Conservation (phyloP, 2,888 invertebrate species). For the Stenoptilia bipunctidactyla region DNA sequence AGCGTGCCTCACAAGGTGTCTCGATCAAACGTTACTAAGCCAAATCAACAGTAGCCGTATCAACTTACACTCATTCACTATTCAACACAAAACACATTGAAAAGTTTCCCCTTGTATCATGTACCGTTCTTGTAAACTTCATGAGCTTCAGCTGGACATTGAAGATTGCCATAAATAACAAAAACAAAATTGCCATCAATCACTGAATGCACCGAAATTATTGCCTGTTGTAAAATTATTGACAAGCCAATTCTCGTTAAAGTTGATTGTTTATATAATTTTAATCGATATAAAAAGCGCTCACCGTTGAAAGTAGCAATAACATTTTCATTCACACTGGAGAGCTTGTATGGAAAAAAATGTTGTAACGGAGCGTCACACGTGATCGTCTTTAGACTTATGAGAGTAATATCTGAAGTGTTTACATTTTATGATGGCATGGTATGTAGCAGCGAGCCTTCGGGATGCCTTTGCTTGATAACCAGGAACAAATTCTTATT, state of each 20-base stretch:
- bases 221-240: background rate
- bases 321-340: constrained; percentile 33
- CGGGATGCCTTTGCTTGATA: constrained; percentile 42
- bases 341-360: constrained; percentile 14
- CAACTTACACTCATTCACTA: too few relatives aligned
- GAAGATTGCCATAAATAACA: background rate
- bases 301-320: constrained; percentile 4
- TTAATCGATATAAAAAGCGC: background rate
- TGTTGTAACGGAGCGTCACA: constrained; percentile 7
- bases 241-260: background rate
- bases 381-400: constrained; percentile 42
- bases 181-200: background rate
- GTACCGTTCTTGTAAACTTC: too few relatives aligned
- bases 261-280: constrained; percentile 1
- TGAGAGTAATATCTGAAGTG: constrained; percentile 38
- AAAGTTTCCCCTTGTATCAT: too few relatives aligned
- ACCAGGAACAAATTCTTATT: constrained; percentile 64
- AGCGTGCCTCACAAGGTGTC: constrained; percentile 20
- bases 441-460: constrained; percentile 43
- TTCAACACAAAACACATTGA: too few relatives aligned
- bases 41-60: too few relatives aligned
- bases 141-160: too few relatives aligned
- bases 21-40: background rate
- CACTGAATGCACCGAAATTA: background rate
- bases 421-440: constrained; percentile 59